Evolutionary conservation across 2,113 vertebrate genomes (phyloP).

Genomic region (Oncorhynchus keta): DNA sequence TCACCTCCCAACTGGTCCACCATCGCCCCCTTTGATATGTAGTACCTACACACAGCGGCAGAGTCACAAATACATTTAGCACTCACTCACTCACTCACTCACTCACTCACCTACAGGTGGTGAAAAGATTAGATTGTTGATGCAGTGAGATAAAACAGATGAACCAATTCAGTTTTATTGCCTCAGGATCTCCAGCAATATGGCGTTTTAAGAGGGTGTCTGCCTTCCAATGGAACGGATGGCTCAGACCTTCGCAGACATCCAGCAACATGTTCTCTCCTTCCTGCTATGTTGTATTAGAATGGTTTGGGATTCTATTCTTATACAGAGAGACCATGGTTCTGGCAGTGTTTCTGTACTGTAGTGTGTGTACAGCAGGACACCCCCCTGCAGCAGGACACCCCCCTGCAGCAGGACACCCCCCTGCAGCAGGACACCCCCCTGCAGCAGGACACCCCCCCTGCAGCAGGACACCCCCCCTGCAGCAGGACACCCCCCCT

Average conservation of each 20-base stretch:
- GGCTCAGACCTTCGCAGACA: background rate
- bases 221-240: background rate
- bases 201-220: background rate
- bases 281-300: background rate
- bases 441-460: too few species aligned
- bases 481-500: too few species aligned
- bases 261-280: background rate
- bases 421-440: too few species aligned
- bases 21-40: constrained; percentile 97
- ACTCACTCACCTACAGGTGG: background rate
- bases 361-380: too few species aligned
- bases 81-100: constrained; percentile 46
- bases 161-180: background rate
- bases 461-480: too few species aligned
- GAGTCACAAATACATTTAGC: background rate
- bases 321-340: background rate
- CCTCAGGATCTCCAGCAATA: background rate
- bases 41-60: constrained; percentile 79
- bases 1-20: constrained; percentile 98
- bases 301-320: background rate
- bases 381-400: too few species aligned
- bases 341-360: background rate
- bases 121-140: background rate
- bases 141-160: background rate
- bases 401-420: too few species aligned